These are phyloP conservation scores for Psammodynastes pulverulentus DNA, from an alignment of 2,113 vertebrate genomes.

Conservation along the genomic window DNA sequence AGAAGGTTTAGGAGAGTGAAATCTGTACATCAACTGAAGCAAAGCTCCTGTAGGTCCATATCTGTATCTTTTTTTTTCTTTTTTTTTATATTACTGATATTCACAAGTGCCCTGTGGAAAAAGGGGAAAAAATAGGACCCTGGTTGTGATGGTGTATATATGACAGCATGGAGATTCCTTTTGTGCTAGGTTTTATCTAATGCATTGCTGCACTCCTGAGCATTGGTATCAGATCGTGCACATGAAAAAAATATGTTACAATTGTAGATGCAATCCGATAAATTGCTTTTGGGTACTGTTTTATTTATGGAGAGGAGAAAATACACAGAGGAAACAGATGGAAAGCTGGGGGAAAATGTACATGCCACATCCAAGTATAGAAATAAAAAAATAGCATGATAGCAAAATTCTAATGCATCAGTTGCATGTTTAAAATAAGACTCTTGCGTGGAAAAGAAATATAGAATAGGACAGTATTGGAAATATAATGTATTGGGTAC, in stretches of 20 bases:
- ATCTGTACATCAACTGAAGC: neutral
- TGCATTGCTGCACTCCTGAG: neutral
- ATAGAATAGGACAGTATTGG: neutral
- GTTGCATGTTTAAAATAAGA: neutral
- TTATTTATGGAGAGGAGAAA: neutral
- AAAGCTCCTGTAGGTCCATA: neutral
- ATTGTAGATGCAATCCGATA: neutral
- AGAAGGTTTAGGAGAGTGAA: neutral
- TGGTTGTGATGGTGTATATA: neutral
- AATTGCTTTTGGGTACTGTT: neutral
- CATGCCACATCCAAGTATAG: neutral
- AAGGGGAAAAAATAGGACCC: neutral
- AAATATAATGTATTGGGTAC: neutral
- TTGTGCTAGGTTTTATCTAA: neutral
- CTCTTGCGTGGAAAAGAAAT: neutral
- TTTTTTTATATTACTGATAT: neutral
- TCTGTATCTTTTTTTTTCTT: neutral
- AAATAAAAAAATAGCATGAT: neutral
- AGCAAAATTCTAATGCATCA: neutral
- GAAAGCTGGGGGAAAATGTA: neutral
- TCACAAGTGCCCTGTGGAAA: neutral
- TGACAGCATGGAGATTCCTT: neutral
- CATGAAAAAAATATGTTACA: neutral
- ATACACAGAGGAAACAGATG: neutral
- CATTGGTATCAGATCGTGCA: neutral